Evolutionary conservation across 2,888 invertebrate species (phyloP), one percentile per base, ranked within the genome.

Genomic region (Leucoma salicis): DNA sequence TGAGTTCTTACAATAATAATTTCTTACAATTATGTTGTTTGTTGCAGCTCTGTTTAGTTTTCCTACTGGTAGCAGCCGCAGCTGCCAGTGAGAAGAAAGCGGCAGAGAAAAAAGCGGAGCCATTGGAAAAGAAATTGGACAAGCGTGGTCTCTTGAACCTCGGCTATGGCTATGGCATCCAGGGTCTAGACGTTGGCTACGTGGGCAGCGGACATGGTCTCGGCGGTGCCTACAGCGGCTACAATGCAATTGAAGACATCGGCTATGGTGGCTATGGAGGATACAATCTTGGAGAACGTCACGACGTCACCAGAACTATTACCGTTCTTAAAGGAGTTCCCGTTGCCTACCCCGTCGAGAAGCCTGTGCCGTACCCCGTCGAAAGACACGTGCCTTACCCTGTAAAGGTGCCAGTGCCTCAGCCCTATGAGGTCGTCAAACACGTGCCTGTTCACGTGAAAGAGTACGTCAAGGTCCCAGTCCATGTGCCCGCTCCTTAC

Each of bases 61-160:
- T 95, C 91, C 92, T 95, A 90, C 93, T 95, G 90, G 91, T 92
- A 87, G 94, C 93, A 79, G 93, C 93, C 69, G 94, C 92, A 63
- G 92, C 93, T 91, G 93, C 93, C 81, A 91, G 92, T 78, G 91
- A 92, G 90, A 92, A 93, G 90, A 92, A 92, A 78, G 78, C 84
- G 59, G 83, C 85, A 75, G 82, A 83, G 53, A 89, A 90, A 69
- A 90, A 90, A 76, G 91, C 91, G 63, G 90, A 91, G 63, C 90
- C 92, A 41, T 78, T 92, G 57, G 94, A 94, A 53, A 95, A 95
- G 91, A 95, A 95, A 80, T 91, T 95, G 78, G 94, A 95, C 85
- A 95, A 96, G 83, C 94, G 95, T 62, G 95, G 95, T 58, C 92
- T 95, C 63, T 90, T 95, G 46, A 93, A 94, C 74, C 90, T 95